Evolutionary conservation across 2,797 vertebrate genomes (phyloP).

Genomic region (Chromobotia macracanthus): DNA sequence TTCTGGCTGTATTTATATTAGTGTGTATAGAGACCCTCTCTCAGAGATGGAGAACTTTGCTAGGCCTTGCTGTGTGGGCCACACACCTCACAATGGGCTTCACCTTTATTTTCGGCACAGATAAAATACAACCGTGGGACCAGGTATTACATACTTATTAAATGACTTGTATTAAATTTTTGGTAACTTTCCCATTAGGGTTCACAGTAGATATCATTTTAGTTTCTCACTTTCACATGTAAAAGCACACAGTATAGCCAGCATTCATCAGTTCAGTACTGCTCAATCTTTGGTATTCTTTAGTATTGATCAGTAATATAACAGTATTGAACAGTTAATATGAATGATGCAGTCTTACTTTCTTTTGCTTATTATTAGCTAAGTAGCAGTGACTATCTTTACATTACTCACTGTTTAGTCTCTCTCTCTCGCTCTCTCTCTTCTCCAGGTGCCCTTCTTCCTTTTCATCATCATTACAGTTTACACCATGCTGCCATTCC

Average conservation of each 20-base stretch:
- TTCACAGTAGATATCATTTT: too few species aligned
- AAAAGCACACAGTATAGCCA: not conserved
- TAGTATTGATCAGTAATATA: not conserved
- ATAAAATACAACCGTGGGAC: conserved; percentile 80
- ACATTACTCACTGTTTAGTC: not conserved
- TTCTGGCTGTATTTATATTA: conserved; percentile 83
- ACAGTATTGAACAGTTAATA: too few species aligned
- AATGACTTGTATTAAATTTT: not conserved
- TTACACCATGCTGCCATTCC: conserved; percentile 93
- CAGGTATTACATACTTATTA: conserved; percentile 79
- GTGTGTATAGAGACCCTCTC: conserved; percentile 84
- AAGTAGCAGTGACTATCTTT: not conserved
- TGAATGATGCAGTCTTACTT: too few species aligned
- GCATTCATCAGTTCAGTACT: not conserved
- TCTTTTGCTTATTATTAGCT: too few species aligned
- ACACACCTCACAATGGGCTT: conserved; percentile 88
- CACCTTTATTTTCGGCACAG: conserved; percentile 79
- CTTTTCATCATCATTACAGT: conserved; percentile 93
- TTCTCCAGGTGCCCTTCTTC: conserved; percentile 90
- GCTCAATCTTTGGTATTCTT: not conserved
- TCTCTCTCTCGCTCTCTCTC: conserved; percentile 69
- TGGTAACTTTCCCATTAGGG: not conserved
- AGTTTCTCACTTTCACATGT: not conserved
- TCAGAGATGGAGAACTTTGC: conserved; percentile 81
- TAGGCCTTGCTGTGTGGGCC: conserved; percentile 85